A percentile compares a stretch with the other conserved stretches of the same genome.
phyloP scores from a whole-genome alignment of 2,113 vertebrate species.

The Rhinolophus sinicus region DNA sequence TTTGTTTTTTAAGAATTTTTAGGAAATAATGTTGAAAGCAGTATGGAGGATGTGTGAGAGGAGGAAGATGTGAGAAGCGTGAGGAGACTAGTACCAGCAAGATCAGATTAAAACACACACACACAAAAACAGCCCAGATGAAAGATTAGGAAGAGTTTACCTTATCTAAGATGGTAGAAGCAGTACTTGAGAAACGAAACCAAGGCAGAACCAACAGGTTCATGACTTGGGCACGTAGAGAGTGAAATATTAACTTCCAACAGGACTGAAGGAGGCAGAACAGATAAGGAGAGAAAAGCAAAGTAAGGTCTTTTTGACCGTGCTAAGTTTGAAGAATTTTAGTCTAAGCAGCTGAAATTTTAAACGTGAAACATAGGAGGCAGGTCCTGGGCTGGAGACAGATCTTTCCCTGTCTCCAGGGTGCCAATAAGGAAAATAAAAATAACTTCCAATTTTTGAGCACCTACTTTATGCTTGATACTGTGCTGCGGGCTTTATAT shows the following conservation, averaged over 20 bases:
- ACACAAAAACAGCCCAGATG: neutral
- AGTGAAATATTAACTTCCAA: neutral
- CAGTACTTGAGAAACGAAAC: neutral
- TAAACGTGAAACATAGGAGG: neutral
- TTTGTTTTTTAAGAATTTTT: neutral
- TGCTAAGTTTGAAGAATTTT: neutral
- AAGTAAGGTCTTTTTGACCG: neutral
- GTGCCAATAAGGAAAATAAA: neutral
- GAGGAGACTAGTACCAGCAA: neutral
- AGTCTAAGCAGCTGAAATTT: neutral
- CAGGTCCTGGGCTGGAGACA: neutral
- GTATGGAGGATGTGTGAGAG: neutral
- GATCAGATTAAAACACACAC: neutral
- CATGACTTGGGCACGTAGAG: neutral
- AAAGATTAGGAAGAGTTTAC: neutral
- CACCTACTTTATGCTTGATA: neutral
- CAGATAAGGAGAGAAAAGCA: neutral
- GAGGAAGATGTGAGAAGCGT: neutral
- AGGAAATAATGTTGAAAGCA: constrained; percentile 11
- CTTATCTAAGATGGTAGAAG: neutral
- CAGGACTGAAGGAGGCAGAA: neutral
- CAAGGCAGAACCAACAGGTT: neutral
- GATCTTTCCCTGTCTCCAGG: neutral
- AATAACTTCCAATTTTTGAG: neutral
- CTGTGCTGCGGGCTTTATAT: neutral